Conservation (phyloP, 1,140 invertebrate species). For the Brachionus angularis region DNA sequence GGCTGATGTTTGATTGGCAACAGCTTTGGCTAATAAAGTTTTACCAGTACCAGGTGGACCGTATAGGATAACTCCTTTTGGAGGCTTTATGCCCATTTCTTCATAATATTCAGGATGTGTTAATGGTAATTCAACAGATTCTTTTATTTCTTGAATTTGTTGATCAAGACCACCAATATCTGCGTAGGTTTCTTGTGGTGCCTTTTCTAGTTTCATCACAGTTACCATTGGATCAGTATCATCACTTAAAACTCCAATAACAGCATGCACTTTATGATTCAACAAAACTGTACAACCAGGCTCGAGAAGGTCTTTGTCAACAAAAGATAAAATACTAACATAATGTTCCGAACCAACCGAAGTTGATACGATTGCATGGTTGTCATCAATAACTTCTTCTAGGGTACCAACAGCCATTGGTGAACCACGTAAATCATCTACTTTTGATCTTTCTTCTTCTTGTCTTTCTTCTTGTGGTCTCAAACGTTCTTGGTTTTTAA, state of each 20-base stretch:
- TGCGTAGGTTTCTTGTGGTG: conserved; percentile 98
- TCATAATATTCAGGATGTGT: conserved; percentile 99
- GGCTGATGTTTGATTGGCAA: conserved; percentile 98
- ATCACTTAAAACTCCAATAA: conserved; percentile 94
- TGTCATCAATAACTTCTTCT: conserved; percentile 99
- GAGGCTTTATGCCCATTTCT: conserved; percentile 99
- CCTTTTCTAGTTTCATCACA: conserved; percentile 99
- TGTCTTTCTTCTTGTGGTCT: conserved; percentile 95
- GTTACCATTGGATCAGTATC: conserved; percentile 99
- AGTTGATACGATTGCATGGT: conserved; percentile 98
- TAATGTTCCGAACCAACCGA: conserved; percentile 99
- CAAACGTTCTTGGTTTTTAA: conserved; percentile 91
- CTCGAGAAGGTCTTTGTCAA: conserved; percentile 98
- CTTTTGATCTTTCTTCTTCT: conserved; percentile 75
- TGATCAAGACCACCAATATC: conserved; percentile 99
- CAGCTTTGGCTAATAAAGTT: conserved; percentile 94
- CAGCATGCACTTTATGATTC: conserved; percentile 98
- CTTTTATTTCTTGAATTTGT: conserved; percentile 96
- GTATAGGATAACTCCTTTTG: conserved; percentile 98
- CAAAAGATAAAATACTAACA: conserved; percentile 97
- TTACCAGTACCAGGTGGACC: conserved; percentile 95
- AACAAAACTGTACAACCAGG: conserved; percentile 96
- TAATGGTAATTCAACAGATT: conserved; percentile 94
- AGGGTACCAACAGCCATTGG: conserved; percentile 99
- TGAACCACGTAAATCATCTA: conserved; percentile 94